Conservation (phyloP, 2,888 invertebrate genomes). For the Microctonus brassicae region DNA sequence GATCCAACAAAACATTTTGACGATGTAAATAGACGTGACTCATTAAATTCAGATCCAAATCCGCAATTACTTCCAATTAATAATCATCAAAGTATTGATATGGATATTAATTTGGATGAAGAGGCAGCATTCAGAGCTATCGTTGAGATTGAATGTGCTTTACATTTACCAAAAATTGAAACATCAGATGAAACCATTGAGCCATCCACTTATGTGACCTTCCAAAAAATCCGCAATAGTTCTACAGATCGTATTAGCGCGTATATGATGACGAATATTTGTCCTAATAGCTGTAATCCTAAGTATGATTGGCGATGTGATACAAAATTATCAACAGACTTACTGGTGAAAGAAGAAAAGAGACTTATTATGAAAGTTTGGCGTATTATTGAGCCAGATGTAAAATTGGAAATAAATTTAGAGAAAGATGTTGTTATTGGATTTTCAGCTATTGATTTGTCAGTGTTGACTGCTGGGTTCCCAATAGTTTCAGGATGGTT, state of each 20-base stretch:
- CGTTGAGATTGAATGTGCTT: constrained; percentile 73
- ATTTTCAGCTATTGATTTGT: constrained; percentile 74
- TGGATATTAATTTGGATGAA: neutral
- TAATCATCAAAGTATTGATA: neutral
- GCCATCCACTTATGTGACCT: constrained; percentile 76
- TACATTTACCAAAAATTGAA: constrained; percentile 72
- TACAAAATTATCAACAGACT: constrained; percentile 43
- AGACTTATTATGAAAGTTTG: constrained; percentile 75
- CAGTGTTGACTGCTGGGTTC: constrained; percentile 71
- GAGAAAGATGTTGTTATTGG: constrained; percentile 75
- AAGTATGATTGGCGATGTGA: constrained; percentile 46
- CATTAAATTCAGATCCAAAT: neutral
- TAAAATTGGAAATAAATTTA: constrained; percentile 70
- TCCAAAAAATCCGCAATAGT: constrained; percentile 69
- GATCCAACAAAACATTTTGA: neutral
- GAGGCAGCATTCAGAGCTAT: constrained; percentile 68
- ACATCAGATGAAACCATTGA: constrained; percentile 68
- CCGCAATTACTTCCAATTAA: neutral
- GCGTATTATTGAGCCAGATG: constrained; percentile 71
- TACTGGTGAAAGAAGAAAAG: constrained; percentile 71
- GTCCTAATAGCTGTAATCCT: constrained; percentile 42
- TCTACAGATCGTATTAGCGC: constrained; percentile 55
- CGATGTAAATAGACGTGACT: neutral
- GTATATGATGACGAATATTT: constrained; percentile 71
- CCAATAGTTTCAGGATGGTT: constrained; percentile 75